Conservation (phyloP, 2,888 invertebrate genomes). For the Noctua janthe region DNA sequence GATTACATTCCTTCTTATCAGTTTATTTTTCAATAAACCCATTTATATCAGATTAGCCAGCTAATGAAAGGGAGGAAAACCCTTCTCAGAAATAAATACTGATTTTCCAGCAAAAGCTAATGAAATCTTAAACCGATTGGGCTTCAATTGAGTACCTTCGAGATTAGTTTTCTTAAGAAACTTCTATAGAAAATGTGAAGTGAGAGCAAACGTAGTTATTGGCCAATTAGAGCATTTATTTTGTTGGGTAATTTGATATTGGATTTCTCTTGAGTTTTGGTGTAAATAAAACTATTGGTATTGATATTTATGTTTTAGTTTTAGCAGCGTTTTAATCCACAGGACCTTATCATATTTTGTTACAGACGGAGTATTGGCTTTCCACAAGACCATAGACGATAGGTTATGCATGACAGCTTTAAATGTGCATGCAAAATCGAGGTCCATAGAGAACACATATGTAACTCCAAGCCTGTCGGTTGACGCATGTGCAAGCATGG, state of each 20-base stretch:
- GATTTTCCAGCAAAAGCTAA: conserved; percentile 32
- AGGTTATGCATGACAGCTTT: too few relatives aligned
- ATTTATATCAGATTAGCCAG: conserved; percentile 19
- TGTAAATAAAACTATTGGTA: not conserved
- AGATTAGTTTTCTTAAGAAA: conserved; percentile 39
- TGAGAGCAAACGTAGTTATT: not conserved
- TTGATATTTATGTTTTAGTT: not conserved
- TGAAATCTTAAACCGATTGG: conserved; percentile 37
- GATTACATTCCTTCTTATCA: not conserved
- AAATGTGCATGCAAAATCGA: too few relatives aligned
- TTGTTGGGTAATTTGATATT: conserved; percentile 7
- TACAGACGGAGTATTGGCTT: not conserved
- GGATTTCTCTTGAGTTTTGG: not conserved
- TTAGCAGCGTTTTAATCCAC: not conserved
- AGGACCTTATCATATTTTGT: not conserved
- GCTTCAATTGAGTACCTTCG: conserved; percentile 5
- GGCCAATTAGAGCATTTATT: conserved; percentile 11
- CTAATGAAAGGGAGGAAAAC: conserved; percentile 35
- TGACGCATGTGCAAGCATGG: not conserved
- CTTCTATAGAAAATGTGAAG: conserved; percentile 8
- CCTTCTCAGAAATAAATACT: conserved; percentile 7
- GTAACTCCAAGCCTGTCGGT: not conserved
- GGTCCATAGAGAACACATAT: too few relatives aligned
- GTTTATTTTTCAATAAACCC: conserved; percentile 22
- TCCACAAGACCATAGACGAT: too few relatives aligned